Base-by-base conservation (phyloP, 1,140 invertebrate species). In the Drosophila kurseongensis region DNA sequence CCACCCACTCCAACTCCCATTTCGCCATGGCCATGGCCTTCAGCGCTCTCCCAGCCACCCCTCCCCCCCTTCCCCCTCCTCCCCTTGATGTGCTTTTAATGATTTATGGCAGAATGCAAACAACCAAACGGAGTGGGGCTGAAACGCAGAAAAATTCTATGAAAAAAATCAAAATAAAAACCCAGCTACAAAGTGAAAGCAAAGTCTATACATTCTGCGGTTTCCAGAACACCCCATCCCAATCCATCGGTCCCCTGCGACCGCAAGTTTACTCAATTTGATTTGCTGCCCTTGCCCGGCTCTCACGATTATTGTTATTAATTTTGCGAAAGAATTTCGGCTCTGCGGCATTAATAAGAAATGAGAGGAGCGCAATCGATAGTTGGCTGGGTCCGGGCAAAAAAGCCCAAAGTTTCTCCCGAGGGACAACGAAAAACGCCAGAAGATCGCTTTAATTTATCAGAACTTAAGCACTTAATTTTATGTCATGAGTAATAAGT, bases 291-390 rank as follows among this genome's bases (percentile, higher is more conserved):
- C 18, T 14, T 10, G 12, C 23, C 23, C 27, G 29, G 12, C 36
- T 35, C 68, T 82, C 52, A 71, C 68, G 68, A 83, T 80, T 73
- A 75, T 84, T 83, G 66, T 83, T 83, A 83, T 83, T 83, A 83
- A 79, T 84, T 80, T 84, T 83, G 67, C 45, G 14, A 72, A 83
- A 78, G 80, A 84, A 83, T 83, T 80, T 78, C 13, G 58, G 41
- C 47, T 45, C 59, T 69, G 41, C 45, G 71, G 56, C 75, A 83
- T 83, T 84, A 82, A 82, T 82, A 79, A 75, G 69, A 75, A 83
- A 79, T 83, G 75, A 78, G 69, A 29, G 55, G n/a, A 52, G 56
- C 38, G 61, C 47, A 57, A 81, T 76, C 78, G 45, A 52, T 62
- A 57, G 45, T 59, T 61, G 52, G 9, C 2, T 32, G 5, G 14